Conservation (phyloP, 2,113 vertebrate genomes). For the Osmerus mordax region DNA sequence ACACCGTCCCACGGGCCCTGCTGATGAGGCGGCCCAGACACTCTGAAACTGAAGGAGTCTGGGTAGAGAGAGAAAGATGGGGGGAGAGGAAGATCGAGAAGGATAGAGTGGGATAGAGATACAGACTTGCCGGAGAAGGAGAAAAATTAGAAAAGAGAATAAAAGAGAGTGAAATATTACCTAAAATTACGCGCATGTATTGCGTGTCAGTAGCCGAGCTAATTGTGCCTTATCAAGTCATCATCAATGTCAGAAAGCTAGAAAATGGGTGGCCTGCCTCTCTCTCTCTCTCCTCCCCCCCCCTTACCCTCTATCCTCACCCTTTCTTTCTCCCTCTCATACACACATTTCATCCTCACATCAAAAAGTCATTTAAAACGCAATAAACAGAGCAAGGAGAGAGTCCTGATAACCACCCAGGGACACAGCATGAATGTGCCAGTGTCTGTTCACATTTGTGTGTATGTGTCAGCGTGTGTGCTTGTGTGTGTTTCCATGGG, state of each 20-base stretch:
- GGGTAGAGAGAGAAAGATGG: not conserved
- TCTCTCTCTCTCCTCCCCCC: slow-evolving; percentile 20
- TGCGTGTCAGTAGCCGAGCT: slow-evolving; percentile 45
- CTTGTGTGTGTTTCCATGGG: no score
- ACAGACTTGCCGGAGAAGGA: slow-evolving; percentile 27
- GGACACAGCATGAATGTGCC: slow-evolving; percentile 40
- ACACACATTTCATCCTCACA: slow-evolving; percentile 77
- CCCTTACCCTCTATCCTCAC: no score
- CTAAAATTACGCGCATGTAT: no score
- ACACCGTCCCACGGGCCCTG: slow-evolving; percentile 60
- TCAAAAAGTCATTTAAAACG: slow-evolving; percentile 78
- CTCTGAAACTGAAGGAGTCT: not conserved
- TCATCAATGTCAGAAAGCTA: slow-evolving; percentile 59
- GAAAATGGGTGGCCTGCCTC: no score
- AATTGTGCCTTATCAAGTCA: slow-evolving; percentile 67
- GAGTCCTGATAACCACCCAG: slow-evolving; percentile 68
- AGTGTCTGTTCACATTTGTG: slow-evolving; percentile 2
- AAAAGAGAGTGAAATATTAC: not conserved
- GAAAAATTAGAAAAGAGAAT: not conserved
- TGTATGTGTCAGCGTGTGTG: slow-evolving; percentile 6
- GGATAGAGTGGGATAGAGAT: slow-evolving; percentile 13
- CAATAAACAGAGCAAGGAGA: slow-evolving; percentile 54
- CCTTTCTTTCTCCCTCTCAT: slow-evolving; percentile 21
- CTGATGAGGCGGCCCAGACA: slow-evolving; percentile 28
- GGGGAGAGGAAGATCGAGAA: slow-evolving; percentile 2